Evolutionary conservation across 1,140 invertebrate species (phyloP), one percentile per base, ranked within the genome.

Genomic region (Contarinia nasturtii): DNA sequence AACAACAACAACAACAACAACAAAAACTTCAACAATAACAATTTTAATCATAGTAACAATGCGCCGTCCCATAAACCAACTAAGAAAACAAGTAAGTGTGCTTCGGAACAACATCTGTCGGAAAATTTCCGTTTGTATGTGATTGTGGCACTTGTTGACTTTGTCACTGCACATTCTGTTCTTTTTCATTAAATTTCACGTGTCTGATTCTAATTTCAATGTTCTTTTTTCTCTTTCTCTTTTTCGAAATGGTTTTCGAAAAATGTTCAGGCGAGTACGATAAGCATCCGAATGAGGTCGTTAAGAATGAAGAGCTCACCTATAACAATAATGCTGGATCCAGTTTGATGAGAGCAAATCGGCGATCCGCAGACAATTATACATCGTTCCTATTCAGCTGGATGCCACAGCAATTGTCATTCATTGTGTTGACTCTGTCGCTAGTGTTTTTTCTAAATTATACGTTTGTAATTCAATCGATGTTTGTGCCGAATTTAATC

Each of bases 221-320:
- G 55, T 48, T 57, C 53, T 54, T 33, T 57, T 58, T 68, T 27
- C 10, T 27, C 27, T 27, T 5, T 27, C n/a, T n/a, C n/a, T n/a
- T n/a, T n/a, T n/a, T n/a, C n/a, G n/a, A n/a, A n/a, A n/a, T n/a
- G n/a, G n/a, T n/a, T n/a, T n/a, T n/a, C n/a, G n/a, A n/a, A n/a
- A n/a, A n/a, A n/a, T n/a, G n/a, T 67, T n/a, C 67, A 79, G 79
- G 82, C 69, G 81, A 84, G 57, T 82, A 83, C 63, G 43, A 86
- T 57, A 86, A 88, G 60, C 74, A 83, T 67, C 84, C 81, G 45
- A 91, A 91, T 64, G 87, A 91, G 66, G 85, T 89, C 53, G 83
- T 89, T 52, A 90, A 90, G 67, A 90, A 87, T 64, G 86, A 90
- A 66, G 86, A 90, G 67, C 65, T 90, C 52, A 87, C 84, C 20